Conservation (phyloP, 1,140 invertebrate genomes). For the Rhopalosiphum padi region DNA sequence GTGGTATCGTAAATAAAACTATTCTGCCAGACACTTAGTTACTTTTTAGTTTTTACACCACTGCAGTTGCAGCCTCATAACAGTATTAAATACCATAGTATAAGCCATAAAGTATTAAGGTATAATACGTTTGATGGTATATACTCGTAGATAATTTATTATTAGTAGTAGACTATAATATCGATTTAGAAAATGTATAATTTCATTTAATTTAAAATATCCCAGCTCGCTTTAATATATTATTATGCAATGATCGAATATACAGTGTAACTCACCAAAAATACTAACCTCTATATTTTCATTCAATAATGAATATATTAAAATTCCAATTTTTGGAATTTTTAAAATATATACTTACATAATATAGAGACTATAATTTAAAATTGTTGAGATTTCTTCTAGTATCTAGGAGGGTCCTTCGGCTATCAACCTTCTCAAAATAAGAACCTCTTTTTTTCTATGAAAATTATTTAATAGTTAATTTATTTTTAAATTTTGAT, state of each 20-base stretch:
- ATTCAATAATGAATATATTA: too few species aligned
- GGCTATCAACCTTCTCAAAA: too few species aligned
- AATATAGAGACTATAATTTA: too few species aligned
- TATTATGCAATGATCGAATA: not conserved
- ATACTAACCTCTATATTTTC: too few species aligned
- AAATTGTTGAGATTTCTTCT: too few species aligned
- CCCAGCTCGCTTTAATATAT: not conserved
- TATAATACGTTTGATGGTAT: not conserved
- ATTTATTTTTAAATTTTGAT: too few species aligned
- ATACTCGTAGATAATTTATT: not conserved
- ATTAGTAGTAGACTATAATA: not conserved
- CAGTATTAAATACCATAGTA: not conserved
- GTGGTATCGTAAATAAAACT: not conserved
- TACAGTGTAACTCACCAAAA: not conserved
- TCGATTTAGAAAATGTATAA: not conserved
- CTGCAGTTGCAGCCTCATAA: not conserved
- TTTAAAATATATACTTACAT: too few species aligned
- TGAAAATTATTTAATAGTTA: too few species aligned
- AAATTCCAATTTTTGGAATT: too few species aligned
- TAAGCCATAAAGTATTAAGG: not conserved
- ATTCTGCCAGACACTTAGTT: too few species aligned
- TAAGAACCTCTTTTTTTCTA: too few species aligned
- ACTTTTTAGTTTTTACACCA: not conserved
- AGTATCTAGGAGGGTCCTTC: too few species aligned
- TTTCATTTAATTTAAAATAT: not conserved